Conservation (phyloP, 2,888 invertebrate genomes). For the Sialis fuliginosa region DNA sequence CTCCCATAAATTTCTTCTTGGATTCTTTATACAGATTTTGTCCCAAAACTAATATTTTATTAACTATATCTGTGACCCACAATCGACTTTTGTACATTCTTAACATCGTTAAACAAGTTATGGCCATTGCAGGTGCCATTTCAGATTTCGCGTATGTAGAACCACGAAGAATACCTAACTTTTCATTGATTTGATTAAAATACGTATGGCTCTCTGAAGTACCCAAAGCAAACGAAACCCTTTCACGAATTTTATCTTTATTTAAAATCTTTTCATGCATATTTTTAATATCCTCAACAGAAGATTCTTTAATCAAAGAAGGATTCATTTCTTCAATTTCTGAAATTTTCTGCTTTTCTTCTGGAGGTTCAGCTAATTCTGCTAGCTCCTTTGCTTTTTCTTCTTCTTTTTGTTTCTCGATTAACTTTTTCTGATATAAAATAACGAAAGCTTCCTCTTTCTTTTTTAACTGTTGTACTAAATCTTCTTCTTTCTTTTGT, state of each 20-base stretch:
- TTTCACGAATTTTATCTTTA: too few relatives aligned
- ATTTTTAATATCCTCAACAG: neutral
- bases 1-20: conserved; percentile 6
- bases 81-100: conserved; percentile 19
- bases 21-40: conserved; percentile 20
- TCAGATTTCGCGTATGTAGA: conserved; percentile 21
- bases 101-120: conserved; percentile 20
- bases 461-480: neutral
- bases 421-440: too few relatives aligned
- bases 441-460: conserved; percentile 1
- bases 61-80: conserved; percentile 23
- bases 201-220: conserved; percentile 6
- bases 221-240: too few relatives aligned
- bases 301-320: neutral
- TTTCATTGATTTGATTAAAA: conserved; percentile 14
- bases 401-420: neutral
- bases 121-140: conserved; percentile 20
- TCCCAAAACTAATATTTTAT: conserved; percentile 22
- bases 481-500: neutral
- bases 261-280: neutral
- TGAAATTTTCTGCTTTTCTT: conserved; percentile 2
- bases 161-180: conserved; percentile 21
- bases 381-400: neutral
- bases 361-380: neutral
- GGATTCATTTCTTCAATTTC: conserved; percentile 4